Percentiles rank a stretch among this genome's conserved stretches.
phyloP scores from a whole-genome alignment of 1,140 invertebrate genomes.

The Lethocerus indicus region DNA sequence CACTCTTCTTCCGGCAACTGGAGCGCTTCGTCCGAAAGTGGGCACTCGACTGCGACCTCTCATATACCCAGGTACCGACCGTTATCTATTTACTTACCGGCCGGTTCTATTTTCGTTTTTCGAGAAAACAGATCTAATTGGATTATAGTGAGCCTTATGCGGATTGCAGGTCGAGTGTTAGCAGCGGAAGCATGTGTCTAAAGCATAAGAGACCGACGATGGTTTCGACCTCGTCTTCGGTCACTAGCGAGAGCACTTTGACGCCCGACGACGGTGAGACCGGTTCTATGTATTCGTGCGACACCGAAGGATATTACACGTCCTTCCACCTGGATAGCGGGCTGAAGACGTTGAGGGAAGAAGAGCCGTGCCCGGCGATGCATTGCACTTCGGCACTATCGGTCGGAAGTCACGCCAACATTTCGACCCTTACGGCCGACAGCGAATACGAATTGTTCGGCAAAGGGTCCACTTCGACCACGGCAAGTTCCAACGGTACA shows the following conservation, averaged over 20 bases:
- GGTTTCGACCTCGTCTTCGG: constrained; percentile 43
- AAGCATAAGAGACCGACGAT: constrained; percentile 16
- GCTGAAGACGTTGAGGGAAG: constrained; percentile 65
- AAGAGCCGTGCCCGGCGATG: constrained; percentile 48
- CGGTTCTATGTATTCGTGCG: constrained; percentile 85
- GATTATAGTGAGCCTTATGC: too few species aligned
- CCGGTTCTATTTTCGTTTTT: too few species aligned
- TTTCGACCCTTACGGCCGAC: constrained; percentile 36
- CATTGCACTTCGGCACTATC: constrained; percentile 40
- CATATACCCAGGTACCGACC: constrained; percentile 48
- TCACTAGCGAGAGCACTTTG: constrained; percentile 58
- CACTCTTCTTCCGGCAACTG: constrained; percentile 86
- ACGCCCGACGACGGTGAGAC: constrained; percentile 81
- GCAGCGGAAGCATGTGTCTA: constrained; percentile 32
- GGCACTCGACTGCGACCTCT: constrained; percentile 43
- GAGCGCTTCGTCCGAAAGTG: constrained; percentile 80
- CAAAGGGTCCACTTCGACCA: constrained; percentile 65
- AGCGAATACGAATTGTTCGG: constrained; percentile 81
- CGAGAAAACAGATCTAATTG: not conserved
- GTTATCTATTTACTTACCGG: too few species aligned
- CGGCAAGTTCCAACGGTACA: constrained; percentile 74
- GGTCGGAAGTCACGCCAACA: constrained; percentile 23
- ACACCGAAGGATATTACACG: constrained; percentile 94
- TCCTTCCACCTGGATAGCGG: constrained; percentile 94
- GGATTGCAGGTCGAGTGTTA: constrained; percentile 42